These are phyloP conservation scores for Caenorhabditis drosophilae DNA, from an alignment of 2,888 invertebrate genomes.

Conservation along the genomic window DNA sequence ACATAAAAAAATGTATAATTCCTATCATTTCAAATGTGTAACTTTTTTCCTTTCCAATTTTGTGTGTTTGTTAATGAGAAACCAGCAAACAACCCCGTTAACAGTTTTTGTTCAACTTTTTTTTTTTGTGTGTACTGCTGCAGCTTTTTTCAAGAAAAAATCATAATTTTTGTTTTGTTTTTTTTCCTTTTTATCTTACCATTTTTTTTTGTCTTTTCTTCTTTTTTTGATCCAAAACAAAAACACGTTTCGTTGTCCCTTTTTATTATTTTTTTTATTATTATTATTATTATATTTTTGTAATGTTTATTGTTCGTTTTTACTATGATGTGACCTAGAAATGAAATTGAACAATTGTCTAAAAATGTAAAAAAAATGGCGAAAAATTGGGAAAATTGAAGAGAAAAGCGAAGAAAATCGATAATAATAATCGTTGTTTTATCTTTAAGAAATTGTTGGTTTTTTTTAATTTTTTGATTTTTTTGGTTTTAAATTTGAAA, in stretches of 20 bases:
- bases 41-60: no score
- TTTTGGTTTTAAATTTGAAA: no score
- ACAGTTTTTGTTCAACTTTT: slow-evolving; percentile 3
- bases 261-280: neutral
- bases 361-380: neutral
- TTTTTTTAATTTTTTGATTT: slow-evolving; percentile 1
- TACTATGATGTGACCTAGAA: neutral
- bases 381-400: neutral
- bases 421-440: neutral
- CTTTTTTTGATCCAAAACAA: no score
- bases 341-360: neutral
- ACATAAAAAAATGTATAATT: no score
- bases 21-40: no score
- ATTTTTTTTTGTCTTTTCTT: neutral
- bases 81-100: neutral
- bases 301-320: neutral
- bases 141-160: neutral
- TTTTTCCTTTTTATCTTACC: neutral
- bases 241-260: no score
- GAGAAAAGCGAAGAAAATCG: no score
- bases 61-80: no score
- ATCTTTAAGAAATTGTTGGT: neutral
- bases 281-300: neutral
- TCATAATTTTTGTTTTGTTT: neutral
- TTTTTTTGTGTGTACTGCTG: slow-evolving; percentile 3